These are phyloP conservation scores for Burhinus bistriatus DNA, from an alignment of 2,113 vertebrate genomes.

Conservation along the genomic window DNA sequence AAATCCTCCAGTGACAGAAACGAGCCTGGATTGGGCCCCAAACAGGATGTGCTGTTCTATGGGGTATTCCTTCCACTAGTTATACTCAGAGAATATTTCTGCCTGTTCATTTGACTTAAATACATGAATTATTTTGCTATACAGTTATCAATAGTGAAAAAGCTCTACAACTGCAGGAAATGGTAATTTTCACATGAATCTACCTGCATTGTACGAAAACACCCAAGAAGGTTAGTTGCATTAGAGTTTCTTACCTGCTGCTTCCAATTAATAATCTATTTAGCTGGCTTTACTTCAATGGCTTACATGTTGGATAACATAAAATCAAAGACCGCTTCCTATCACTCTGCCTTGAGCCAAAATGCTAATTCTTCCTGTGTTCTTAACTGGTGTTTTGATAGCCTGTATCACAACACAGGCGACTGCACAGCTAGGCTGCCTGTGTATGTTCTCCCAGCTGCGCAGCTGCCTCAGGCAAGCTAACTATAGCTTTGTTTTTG, in stretches of 20 bases:
- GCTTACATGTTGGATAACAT: background rate
- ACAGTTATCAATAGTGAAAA: background rate
- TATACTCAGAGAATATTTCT: background rate
- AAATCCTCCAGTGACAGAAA: background rate
- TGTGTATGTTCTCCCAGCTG: background rate
- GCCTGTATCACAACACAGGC: background rate
- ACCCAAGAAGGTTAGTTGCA: background rate
- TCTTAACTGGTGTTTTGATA: conserved; percentile 30
- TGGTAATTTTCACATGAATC: background rate
- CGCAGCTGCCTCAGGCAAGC: conserved; percentile 26
- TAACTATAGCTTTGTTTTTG: conserved; percentile 49
- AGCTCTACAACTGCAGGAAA: background rate
- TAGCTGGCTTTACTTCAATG: background rate
- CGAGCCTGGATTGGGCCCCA: background rate
- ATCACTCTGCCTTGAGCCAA: background rate
- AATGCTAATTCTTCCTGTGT: conserved; percentile 5
- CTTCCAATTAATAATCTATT: background rate
- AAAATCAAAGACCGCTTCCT: background rate
- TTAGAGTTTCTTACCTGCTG: background rate
- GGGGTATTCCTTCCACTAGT: background rate
- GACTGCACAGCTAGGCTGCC: background rate
- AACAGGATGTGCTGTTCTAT: background rate
- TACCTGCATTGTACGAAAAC: background rate
- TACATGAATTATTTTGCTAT: background rate
- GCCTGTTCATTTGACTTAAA: background rate